A percentile compares a stretch with the other conserved stretches of the same genome.
phyloP scores from a whole-genome alignment of 2,797 vertebrate species.

The Neomorphus geoffroyi region DNA sequence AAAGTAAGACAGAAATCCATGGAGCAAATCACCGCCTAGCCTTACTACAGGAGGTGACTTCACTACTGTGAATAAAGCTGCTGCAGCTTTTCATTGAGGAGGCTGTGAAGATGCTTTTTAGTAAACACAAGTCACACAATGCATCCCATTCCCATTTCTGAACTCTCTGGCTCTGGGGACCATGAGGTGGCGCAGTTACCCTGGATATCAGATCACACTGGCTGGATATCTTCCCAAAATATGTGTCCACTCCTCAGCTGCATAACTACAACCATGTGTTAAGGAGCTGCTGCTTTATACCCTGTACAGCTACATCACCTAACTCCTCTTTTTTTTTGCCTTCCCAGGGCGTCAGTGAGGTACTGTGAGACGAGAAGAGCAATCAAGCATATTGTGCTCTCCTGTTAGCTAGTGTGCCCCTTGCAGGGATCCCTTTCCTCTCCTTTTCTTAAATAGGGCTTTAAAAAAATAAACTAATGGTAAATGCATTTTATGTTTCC shows the following conservation, averaged over 20 bases:
- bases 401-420: not conserved
- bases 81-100: not conserved
- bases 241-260: fast-evolving
- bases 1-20: not conserved
- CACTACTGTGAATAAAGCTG: not conserved
- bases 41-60: not conserved
- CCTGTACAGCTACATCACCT: not conserved
- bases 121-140: fast-evolving
- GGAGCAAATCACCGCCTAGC: not conserved
- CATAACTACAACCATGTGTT: not conserved
- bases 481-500: not conserved
- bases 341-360: not conserved
- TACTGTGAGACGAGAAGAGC: not conserved
- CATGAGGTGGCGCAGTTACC: conserved; percentile 51
- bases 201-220: not conserved
- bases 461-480: not conserved
- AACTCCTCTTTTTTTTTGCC: not conserved
- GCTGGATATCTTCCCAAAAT: not conserved
- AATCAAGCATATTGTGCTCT: not conserved
- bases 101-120: not conserved
- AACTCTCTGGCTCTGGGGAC: not conserved
- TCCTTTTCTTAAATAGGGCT: not conserved
- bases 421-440: not conserved
- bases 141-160: not conserved
- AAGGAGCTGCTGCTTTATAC: not conserved